Evolutionary conservation across 2,113 vertebrate genomes (phyloP), one percentile per base, ranked within the genome.

Genomic region (Orycteropus afer): DNA sequence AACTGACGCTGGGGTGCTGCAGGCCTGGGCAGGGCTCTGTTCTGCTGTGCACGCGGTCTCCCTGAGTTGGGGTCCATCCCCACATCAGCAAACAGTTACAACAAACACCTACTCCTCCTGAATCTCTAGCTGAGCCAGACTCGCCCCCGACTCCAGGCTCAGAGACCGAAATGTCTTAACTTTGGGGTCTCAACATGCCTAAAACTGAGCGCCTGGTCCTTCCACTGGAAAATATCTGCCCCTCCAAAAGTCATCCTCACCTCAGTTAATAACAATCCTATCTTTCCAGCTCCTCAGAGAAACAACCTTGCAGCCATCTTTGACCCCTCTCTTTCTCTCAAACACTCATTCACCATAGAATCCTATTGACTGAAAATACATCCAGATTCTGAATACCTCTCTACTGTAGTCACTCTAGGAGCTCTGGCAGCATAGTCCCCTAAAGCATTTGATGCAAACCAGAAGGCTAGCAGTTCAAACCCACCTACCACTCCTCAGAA

Each of bases 121-220:
- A 29, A 32, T 25, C 13, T 25, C 23, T 1, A 32, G 29, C 42
- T 69, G 53, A 47, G 78, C 42, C 73, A 1, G 14, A 34, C 71
- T 5, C 2, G 1, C 3, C 32, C 20, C 25, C n/a, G 18, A 17
- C 8, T 80, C 42, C 42, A 22, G 29, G 63, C 11, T 67, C 63
- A 32, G 0, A 25, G 69, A 65, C 12, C 29, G 25, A 27, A 49
- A 7, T 13, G 6, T 11, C 42, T 67, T 55, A 63, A 14, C 69
- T 7, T 11, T 40, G 80, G 23, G 0, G 0, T 69, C 76, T 49
- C 40, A 3, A 7, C n/a, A 14, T 11, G 25, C 7, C 55, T 42
- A 5, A n/a, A 67, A 23, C 45, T 0, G 45, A 94, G 47, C 17
- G 53, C 89, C 49, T 55, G 32, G 8, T 14, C 69, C 51, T 67